Percentiles rank a stretch among this genome's conserved stretches.
Conservation (phyloP, 2,888 invertebrate genomes). For the Agrilus cyanescens region DNA sequence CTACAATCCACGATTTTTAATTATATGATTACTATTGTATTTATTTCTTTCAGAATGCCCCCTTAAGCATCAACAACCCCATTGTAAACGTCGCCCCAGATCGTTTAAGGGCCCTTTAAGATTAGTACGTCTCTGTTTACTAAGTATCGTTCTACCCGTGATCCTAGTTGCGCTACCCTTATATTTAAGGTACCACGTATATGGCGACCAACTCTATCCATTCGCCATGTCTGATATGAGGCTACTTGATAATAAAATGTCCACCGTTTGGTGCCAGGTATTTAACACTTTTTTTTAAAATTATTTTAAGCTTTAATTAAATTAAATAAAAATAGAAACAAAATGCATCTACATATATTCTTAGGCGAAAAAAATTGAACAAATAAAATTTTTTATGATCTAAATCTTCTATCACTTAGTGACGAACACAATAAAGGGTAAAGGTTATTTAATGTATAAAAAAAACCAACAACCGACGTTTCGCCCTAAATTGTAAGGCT, state of each 20-base stretch:
- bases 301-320: too few species aligned
- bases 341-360: too few species aligned
- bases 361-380: too few species aligned
- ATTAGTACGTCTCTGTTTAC: conserved; percentile 46
- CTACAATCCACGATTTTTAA: too few species aligned
- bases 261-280: conserved; percentile 73
- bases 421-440: too few species aligned
- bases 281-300: too few species aligned
- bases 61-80: conserved; percentile 8
- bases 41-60: conserved; percentile 14
- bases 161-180: conserved; percentile 54
- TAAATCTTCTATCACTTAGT: too few species aligned
- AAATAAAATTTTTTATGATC: too few species aligned
- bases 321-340: too few species aligned
- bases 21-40: not conserved
- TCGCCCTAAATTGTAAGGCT: too few species aligned
- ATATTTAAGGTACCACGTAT: conserved; percentile 59
- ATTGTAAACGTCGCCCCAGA: conserved; percentile 7
- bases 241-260: conserved; percentile 59
- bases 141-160: conserved; percentile 57
- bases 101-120: conserved; percentile 42
- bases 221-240: conserved; percentile 66
- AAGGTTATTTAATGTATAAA: too few species aligned
- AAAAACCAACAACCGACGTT: too few species aligned
- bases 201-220: conserved; percentile 58